Percentiles rank a stretch among this genome's conserved stretches.
These are phyloP conservation scores for Lamellibrachia satsuma DNA, from an alignment of 2,888 invertebrate genomes.

Conservation along the genomic window DNA sequence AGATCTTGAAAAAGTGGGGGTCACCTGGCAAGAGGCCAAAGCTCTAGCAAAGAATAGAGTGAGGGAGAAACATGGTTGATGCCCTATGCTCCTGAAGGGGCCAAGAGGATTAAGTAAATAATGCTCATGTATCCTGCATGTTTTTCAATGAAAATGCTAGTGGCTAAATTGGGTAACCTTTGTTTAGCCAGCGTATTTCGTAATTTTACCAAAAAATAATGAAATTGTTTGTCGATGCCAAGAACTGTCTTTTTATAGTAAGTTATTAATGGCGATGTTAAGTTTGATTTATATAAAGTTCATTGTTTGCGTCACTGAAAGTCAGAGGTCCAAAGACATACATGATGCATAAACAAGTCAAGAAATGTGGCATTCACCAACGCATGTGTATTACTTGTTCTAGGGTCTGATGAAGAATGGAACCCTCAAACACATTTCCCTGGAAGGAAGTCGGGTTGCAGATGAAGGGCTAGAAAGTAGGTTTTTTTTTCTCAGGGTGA, in stretches of 20 bases:
- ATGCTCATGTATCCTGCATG: no score
- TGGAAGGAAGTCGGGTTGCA: conserved; percentile 61
- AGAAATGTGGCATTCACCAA: background rate
- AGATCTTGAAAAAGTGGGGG: no score
- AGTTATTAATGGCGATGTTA: background rate
- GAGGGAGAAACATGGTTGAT: no score
- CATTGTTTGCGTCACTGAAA: background rate
- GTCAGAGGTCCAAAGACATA: background rate
- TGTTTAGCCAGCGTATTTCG: background rate
- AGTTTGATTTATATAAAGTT: background rate
- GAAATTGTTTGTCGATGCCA: background rate
- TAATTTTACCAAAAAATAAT: background rate
- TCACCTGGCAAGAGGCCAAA: no score
- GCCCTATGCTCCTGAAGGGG: no score
- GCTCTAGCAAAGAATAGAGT: no score
- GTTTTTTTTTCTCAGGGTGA: conserved; percentile 26
- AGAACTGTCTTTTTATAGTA: background rate
- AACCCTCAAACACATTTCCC: conserved; percentile 57
- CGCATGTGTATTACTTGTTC: conserved; percentile 25
- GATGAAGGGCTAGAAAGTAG: conserved; percentile 61
- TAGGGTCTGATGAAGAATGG: conserved; percentile 60
- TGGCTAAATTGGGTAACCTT: no score
- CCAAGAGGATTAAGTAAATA: no score
- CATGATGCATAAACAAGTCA: background rate
- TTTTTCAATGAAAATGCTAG: no score